Evolutionary conservation across 2,113 vertebrate species (phyloP), one percentile per base, ranked within the genome.

Genomic region (Herpetotheres cachinnans): DNA sequence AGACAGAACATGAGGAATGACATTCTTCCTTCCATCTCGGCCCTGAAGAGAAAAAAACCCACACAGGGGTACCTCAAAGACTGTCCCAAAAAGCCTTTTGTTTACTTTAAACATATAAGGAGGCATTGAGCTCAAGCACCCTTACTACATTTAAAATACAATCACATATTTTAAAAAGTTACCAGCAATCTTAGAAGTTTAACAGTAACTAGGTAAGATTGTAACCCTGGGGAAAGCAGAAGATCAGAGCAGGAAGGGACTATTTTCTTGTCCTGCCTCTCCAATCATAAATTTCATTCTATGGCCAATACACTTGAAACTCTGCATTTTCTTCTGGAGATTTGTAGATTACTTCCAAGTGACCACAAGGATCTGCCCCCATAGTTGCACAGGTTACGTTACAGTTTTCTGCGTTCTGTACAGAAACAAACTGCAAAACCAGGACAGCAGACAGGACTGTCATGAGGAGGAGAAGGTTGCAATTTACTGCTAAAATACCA

Each of bases 1-100:
- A 70, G 99, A 99, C 54, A 99, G 87, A 24, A 99, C 97, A 34
- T 99, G 98, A 96, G 99, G 99, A 80, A 99, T 72, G 27, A 99
- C 97, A 17, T 94, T 97, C 97, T 98, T 99, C 79, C 97, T 98
- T 62, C 99, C 99, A 79, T 99, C 99, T 97, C 97, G 98, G 86
- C 98, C 98, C 99, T 99, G 96, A 74, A 77, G 30, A 96, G 49
- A 71, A 96, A 95, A 63, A 82, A 81, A 34, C 2, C 10, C 66
- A 56, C 6, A 5, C 1, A 74, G 34, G 8, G 25, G 69, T 49
- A 65, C 29, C 73, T 91, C 36, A 90, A 72, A 79, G 10, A 34
- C 5, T 34, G 19, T 24, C 25, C 13, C 52, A 10, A 58, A 74
- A 42, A 38, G 10, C 15, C 32, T 82, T 67, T 16, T 56, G 49